These are phyloP conservation scores for Loris lydekkerianus DNA, from an alignment of 2,797 vertebrate genomes.

Conservation along the genomic window DNA sequence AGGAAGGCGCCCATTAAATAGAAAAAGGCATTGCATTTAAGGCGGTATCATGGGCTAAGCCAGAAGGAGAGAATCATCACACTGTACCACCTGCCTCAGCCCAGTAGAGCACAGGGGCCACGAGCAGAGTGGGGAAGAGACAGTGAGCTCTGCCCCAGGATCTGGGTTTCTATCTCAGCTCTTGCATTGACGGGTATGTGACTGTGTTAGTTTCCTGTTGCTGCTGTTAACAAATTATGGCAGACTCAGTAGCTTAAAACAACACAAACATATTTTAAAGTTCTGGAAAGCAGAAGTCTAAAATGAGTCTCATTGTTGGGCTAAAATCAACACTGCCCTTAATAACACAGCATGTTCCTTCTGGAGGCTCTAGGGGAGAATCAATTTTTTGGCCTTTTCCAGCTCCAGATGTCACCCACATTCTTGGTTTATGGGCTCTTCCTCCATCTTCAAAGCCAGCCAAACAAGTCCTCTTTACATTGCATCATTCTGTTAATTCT, in stretches of 20 bases:
- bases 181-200: not conserved
- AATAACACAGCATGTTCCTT: not conserved
- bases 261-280: not conserved
- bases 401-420: not conserved
- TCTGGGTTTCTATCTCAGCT: not conserved
- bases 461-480: not conserved
- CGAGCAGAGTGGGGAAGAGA: not conserved
- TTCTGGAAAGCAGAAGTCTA: not conserved
- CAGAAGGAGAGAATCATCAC: not conserved
- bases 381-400: not conserved
- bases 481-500: not conserved
- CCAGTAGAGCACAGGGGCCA: too few relatives aligned
- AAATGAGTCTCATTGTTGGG: rapidly evolving
- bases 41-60: not conserved
- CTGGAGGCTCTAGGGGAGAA: not conserved
- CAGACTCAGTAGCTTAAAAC: not conserved
- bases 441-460: not conserved
- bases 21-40: not conserved
- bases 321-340: not conserved
- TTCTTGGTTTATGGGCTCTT: not conserved
- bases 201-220: not conserved
- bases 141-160: not conserved
- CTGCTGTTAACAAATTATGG: not conserved
- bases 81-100: not conserved
- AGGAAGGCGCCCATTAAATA: not conserved